phyloP scores from a whole-genome alignment of 1,140 invertebrate genomes.

The Goniozus legneri region DNA sequence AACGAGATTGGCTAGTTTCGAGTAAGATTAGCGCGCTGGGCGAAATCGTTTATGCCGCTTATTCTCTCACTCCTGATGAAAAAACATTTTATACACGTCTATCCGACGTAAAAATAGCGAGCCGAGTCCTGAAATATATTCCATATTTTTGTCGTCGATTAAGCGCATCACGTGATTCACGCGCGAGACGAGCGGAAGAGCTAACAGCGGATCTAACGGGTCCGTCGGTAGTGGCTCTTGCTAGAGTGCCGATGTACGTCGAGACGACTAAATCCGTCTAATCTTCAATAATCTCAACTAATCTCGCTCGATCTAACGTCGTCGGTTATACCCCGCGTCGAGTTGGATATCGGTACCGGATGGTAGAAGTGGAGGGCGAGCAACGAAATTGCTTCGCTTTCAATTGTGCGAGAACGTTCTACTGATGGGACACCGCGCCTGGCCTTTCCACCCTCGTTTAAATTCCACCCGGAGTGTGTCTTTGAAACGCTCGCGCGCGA shows the following conservation, averaged over 20 bases:
- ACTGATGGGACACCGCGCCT: conserved; percentile 20
- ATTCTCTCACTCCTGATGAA: too few relatives aligned
- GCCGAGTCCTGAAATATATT: too few relatives aligned
- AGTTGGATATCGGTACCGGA: background rate
- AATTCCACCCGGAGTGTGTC: too few relatives aligned
- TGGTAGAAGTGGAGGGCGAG: background rate
- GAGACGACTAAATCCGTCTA: conserved; percentile 29
- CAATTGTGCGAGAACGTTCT: conserved; percentile 26
- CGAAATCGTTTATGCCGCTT: too few relatives aligned
- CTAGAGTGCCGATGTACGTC: conserved; percentile 19
- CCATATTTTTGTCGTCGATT: too few relatives aligned
- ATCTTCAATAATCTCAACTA: conserved; percentile 36
- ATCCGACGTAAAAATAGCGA: too few relatives aligned
- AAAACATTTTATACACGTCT: too few relatives aligned
- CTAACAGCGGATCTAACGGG: conserved; percentile 4
- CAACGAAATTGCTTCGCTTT: conserved; percentile 24
- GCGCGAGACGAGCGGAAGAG: too few relatives aligned
- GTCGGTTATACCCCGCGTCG: conserved; percentile 13
- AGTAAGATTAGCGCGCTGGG: too few relatives aligned
- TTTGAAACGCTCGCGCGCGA: background rate
- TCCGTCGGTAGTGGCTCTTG: conserved; percentile 4
- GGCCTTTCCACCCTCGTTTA: too few relatives aligned
- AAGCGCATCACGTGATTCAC: too few relatives aligned
- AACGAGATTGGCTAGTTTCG: too few relatives aligned
- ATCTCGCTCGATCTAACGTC: conserved; percentile 30